A percentile compares a stretch with the other conserved stretches of the same genome.
phyloP scores from a whole-genome alignment of 1,140 invertebrate species.

The Caenorhabditis brenneri region DNA sequence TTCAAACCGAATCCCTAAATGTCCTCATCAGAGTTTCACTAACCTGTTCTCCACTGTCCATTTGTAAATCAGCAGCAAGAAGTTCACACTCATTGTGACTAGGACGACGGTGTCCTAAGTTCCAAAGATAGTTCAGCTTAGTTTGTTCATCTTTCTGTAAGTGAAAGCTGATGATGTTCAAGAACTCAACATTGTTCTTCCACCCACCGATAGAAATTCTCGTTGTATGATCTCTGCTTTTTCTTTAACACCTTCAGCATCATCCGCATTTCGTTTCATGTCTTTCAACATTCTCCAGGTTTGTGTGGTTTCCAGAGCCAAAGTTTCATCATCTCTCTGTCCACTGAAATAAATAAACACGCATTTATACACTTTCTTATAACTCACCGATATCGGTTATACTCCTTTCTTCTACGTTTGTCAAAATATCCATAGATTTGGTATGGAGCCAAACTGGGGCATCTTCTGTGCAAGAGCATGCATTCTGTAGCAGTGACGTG shows the following conservation, averaged over 20 bases:
- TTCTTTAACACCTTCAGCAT: background rate
- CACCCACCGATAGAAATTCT: background rate
- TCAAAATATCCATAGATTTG: conserved; percentile 26
- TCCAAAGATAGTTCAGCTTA: background rate
- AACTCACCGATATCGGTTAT: conserved; percentile 18
- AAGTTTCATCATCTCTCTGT: background rate
- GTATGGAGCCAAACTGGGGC: background rate
- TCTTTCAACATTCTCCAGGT: background rate
- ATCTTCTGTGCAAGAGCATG: background rate
- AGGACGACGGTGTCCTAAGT: background rate
- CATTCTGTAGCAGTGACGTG: background rate
- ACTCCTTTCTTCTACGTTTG: background rate
- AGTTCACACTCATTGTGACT: conserved; percentile 10
- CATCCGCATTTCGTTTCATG: background rate
- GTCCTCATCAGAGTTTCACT: too few species aligned
- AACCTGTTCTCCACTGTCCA: background rate
- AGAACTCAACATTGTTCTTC: too few species aligned
- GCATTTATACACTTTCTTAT: background rate
- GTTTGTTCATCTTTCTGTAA: background rate
- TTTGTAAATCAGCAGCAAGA: background rate
- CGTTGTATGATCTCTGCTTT: background rate
- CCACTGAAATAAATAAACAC: background rate
- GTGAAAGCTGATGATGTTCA: too few species aligned
- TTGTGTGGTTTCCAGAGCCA: conserved; percentile 12
- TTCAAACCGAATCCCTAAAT: too few species aligned